These are phyloP conservation scores for Botrylloides violaceus DNA, from an alignment of 23 tunicate genomes.

Conservation along the genomic window DNA sequence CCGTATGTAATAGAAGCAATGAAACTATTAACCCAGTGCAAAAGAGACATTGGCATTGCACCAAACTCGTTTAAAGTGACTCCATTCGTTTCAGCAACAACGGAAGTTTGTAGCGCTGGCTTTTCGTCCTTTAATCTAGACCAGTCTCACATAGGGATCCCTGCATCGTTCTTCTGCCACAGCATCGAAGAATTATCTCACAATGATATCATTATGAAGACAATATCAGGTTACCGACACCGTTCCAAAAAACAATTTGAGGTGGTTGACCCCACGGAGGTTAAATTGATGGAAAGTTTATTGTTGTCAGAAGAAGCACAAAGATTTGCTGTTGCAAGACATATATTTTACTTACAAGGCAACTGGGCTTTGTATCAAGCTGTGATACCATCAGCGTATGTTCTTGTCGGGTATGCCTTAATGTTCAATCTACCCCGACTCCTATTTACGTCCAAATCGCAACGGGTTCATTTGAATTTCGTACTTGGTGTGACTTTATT, in stretches of 20 bases:
- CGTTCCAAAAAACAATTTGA: conserved; percentile 14
- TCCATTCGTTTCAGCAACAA: conserved; percentile 41
- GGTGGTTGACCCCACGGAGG: conserved; percentile 32
- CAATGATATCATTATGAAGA: conserved; percentile 21
- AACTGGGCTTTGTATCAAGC: conserved; percentile 68
- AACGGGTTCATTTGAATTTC: conserved; percentile 10
- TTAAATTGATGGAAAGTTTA: conserved; percentile 51
- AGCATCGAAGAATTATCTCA: conserved; percentile 46
- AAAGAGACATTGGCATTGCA: conserved; percentile 22
- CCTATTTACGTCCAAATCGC: conserved; percentile 14
- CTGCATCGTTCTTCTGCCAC: conserved; percentile 47
- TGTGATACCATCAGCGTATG: conserved; percentile 44
- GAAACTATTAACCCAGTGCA: conserved; percentile 20
- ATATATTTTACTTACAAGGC: conserved; percentile 34
- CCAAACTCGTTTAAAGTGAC: conserved; percentile 5
- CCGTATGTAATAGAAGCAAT: conserved; percentile 30
- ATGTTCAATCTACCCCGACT: conserved; percentile 32
- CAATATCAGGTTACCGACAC: background rate
- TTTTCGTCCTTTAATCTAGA: conserved; percentile 29
- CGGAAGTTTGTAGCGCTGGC: conserved; percentile 57
- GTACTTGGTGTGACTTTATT: conserved; percentile 21
- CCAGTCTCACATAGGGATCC: conserved; percentile 54
- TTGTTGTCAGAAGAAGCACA: conserved; percentile 65
- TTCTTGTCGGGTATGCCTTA: conserved; percentile 39
- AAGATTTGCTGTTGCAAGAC: conserved; percentile 68